Evolutionary conservation across 2,113 vertebrate genomes (phyloP).

Genomic region (Sisor rabdophorus): DNA sequence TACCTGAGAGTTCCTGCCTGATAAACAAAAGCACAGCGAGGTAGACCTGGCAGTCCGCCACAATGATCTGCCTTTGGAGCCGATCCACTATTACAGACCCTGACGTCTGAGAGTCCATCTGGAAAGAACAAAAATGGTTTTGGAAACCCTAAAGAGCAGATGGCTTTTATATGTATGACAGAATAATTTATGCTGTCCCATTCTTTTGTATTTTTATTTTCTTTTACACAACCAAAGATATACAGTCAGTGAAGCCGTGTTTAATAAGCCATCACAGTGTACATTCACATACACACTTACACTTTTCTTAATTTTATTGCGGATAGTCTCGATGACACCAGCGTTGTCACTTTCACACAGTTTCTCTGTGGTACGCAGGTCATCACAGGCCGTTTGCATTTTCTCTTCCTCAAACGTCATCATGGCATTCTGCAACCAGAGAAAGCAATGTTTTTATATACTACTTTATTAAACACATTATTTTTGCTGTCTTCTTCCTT

Average conservation of each 20-base stretch:
- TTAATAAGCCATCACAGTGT: neutral
- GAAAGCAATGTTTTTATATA: neutral
- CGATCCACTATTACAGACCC: conserved; percentile 82
- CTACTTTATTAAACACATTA: neutral
- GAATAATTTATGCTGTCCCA: neutral
- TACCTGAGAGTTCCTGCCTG: conserved; percentile 96
- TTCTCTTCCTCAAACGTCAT: conserved; percentile 99
- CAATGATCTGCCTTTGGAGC: conserved; percentile 94
- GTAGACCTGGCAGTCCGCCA: conserved; percentile 97
- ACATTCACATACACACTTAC: conserved; percentile 67
- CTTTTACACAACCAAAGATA: neutral
- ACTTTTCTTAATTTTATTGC: conserved; percentile 96
- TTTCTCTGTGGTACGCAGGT: conserved; percentile 92
- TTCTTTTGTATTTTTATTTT: neutral
- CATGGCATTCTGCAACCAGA: conserved; percentile 84
- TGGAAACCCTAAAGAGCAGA: conserved; percentile 8
- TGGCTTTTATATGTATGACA: conserved; percentile 5
- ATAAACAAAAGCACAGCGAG: conserved; percentile 94
- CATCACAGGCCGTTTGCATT: conserved; percentile 95
- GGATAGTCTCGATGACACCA: conserved; percentile 95
- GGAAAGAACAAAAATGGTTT: conserved; percentile 43
- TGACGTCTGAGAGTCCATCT: conserved; percentile 88
- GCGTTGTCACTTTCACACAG: conserved; percentile 92
- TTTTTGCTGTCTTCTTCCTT: neutral
- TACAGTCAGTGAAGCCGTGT: neutral